These are phyloP conservation scores for Heliconius hortense DNA, from an alignment of 2,888 invertebrate genomes.

Conservation along the genomic window DNA sequence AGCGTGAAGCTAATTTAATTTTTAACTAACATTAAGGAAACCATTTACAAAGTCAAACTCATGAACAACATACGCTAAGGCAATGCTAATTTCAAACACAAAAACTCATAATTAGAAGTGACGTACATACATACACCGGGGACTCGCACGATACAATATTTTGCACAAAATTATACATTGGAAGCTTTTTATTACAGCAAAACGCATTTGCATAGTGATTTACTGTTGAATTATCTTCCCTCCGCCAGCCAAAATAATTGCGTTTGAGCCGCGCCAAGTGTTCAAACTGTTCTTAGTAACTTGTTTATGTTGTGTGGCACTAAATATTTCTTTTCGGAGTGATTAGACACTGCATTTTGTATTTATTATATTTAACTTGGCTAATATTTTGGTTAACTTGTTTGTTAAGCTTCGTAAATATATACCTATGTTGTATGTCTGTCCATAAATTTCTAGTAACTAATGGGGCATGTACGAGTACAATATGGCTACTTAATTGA, in stretches of 20 bases:
- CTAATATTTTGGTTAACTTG: no score
- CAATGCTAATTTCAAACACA: neutral
- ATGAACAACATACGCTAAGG: neutral
- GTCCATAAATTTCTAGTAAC: neutral
- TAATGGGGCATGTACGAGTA: neutral
- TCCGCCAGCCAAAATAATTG: conserved; percentile 47
- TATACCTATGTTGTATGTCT: neutral
- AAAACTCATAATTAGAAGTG: conserved; percentile 15
- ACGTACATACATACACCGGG: conserved; percentile 7
- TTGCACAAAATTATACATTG: conserved; percentile 40
- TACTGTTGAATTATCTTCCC: conserved; percentile 38
- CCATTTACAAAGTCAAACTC: neutral
- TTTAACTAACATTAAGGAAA: neutral
- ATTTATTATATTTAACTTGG: neutral
- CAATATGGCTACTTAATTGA: no score
- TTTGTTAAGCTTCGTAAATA: no score
- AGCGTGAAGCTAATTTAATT: no score
- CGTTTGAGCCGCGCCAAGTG: conserved; percentile 24
- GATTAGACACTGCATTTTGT: neutral
- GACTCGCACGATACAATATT: conserved; percentile 31
- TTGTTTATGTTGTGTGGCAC: conserved; percentile 18
- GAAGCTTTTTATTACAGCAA: conserved; percentile 37
- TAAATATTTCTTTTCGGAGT: conserved; percentile 15
- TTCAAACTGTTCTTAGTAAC: conserved; percentile 13
- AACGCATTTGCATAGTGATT: conserved; percentile 43